Conservation (phyloP, 2,113 vertebrate species). For the Hyaena hyaena region DNA sequence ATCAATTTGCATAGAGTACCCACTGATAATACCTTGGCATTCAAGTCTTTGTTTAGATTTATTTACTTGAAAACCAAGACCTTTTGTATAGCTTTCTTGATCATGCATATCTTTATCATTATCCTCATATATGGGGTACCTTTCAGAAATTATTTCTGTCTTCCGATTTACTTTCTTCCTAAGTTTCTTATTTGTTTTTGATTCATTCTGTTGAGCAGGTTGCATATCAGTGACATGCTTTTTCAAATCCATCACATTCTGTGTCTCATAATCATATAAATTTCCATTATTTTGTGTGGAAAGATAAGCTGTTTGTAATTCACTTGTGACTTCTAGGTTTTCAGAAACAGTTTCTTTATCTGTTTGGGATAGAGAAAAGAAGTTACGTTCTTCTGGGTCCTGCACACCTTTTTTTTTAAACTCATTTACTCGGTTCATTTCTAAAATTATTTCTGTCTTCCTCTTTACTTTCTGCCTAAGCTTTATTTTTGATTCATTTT, state of each 20-base stretch:
- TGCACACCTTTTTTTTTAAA: not conserved
- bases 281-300: conserved; percentile 56
- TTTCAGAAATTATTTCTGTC: conserved; percentile 70
- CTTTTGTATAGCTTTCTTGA: conserved; percentile 47
- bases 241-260: conserved; percentile 50
- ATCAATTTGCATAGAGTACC: conserved; percentile 2
- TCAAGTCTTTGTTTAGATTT: conserved; percentile 65
- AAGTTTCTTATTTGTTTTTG: conserved; percentile 52
- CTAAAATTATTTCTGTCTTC: conserved; percentile 70
- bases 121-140: conserved; percentile 22
- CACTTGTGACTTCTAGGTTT: conserved; percentile 31
- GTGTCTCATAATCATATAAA: conserved; percentile 42
- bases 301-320: conserved; percentile 58
- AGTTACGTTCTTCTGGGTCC: conserved; percentile 42
- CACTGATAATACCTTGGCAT: conserved; percentile 7
- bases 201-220: conserved; percentile 51
- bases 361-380: conserved; percentile 55
- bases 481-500: conserved; percentile 50
- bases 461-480: conserved; percentile 14
- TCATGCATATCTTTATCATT: conserved; percentile 12
- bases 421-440: conserved; percentile 50
- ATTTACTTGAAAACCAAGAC: conserved; percentile 34
- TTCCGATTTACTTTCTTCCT: conserved; percentile 66
- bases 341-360: conserved; percentile 61
- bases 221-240: not conserved